These are phyloP conservation scores for Aleiodes sp. DNA, from an alignment of 1,140 invertebrate genomes.

Conservation along the genomic window DNA sequence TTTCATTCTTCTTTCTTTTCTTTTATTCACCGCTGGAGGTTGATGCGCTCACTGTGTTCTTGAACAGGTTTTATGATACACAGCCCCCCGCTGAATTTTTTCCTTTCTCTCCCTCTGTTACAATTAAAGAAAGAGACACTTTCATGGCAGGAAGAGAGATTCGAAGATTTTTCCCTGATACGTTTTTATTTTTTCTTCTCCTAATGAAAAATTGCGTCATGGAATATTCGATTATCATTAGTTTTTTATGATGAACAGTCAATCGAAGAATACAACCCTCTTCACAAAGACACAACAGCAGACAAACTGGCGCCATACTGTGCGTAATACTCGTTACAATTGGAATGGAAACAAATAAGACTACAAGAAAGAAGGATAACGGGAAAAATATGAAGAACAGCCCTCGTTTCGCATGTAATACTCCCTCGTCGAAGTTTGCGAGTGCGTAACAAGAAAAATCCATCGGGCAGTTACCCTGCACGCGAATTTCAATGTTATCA, in stretches of 20 bases:
- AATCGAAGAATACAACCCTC: conserved; percentile 15
- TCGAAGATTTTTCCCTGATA: conserved; percentile 8
- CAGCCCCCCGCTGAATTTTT: not conserved
- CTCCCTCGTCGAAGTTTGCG: conserved; percentile 11
- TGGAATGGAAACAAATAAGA: conserved; percentile 4
- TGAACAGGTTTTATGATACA: conserved; percentile 14
- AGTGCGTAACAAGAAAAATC: not conserved
- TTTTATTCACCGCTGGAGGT: conserved; percentile 25
- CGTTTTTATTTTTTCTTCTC: not conserved
- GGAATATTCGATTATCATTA: too few relatives aligned
- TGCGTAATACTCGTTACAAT: not conserved
- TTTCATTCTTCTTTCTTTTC: conserved; percentile 27
- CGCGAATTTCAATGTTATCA: not conserved
- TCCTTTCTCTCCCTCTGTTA: not conserved
- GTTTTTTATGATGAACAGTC: too few relatives aligned
- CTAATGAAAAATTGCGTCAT: not conserved
- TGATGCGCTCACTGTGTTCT: not conserved
- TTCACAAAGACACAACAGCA: not conserved
- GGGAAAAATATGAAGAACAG: conserved; percentile 2
- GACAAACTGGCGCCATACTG: conserved; percentile 10
- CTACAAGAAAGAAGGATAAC: not conserved
- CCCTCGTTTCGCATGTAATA: conserved; percentile 1
- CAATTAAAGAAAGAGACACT: not conserved
- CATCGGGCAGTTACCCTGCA: not conserved
- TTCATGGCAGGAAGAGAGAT: not conserved